Base-by-base conservation (phyloP, 2,888 invertebrate genomes). In the Tetropium fuscum region DNA sequence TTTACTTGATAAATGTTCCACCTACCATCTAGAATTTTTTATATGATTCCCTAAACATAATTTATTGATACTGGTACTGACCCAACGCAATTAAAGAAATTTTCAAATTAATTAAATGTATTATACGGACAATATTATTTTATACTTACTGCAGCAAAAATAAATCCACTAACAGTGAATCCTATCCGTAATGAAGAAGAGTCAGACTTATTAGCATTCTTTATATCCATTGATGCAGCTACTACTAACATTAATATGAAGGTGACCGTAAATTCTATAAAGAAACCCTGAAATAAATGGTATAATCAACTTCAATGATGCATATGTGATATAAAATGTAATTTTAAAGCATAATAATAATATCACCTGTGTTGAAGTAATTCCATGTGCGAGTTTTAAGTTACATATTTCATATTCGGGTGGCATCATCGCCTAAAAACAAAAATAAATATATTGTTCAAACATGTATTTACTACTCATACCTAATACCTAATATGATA, bases 141-240 rank as follows among this genome's bases (percentile, higher is more conserved):
- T n/a, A n/a, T n/a, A 16, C 45, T 57, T 51, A 57, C 57, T 22
- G 44, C 16, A 8, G 57, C 57, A 34, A 38, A 27, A 13, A 57
- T 13, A 3, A 57, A 22, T 30, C 57, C 57, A 30, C 27, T 43
- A 44, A 51, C 18, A 1, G 49, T 25, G 6, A 51, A 25, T 11
- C 57, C 44, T 18, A 57, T n/a, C 18, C 57, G 47, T 51, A 57
- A 19, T 25, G 25, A 15, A 3, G 36, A 22, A 10, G 57, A 51
- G 44, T 57, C 57, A 6, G 3, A n/a, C 22, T 34, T 49, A 19
- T 22, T 43, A 10, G 10, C 19, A 51, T 43, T 44, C 4, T 43
- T 34, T 2, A 4, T 15, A 6, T 56, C 56, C 16, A n/a, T 27
- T 0, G 15, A 16, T 1, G 49, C 57, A 44, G 41, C 22, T 10